phyloP scores from a whole-genome alignment of 2,797 vertebrate genomes.

The Esox lucius region DNA sequence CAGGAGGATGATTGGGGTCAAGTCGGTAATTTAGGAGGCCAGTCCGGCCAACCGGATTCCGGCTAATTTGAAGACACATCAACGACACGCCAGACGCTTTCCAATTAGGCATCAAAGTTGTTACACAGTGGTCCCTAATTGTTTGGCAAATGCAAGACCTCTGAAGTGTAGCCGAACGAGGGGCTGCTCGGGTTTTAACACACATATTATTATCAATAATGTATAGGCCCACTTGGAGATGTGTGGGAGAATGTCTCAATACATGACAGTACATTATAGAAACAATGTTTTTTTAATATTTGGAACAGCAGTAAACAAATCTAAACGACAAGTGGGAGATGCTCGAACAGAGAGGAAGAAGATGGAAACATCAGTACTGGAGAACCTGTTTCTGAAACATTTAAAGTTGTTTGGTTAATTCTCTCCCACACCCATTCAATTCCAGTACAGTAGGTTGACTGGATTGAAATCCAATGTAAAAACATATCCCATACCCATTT shows the following conservation, averaged over 20 bases:
- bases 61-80: constrained; percentile 51
- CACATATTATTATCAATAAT: constrained; percentile 52
- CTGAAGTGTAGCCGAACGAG: constrained; percentile 33
- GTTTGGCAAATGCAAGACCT: constrained; percentile 44
- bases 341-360: constrained; percentile 9
- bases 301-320: background rate
- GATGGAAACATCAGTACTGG: background rate
- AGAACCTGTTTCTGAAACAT: too few species aligned
- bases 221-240: constrained; percentile 43
- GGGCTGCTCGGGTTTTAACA: constrained; percentile 42
- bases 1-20: constrained; percentile 61
- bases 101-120: constrained; percentile 54
- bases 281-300: constrained; percentile 40
- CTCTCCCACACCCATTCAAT: background rate
- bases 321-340: constrained; percentile 7
- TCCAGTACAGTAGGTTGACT: too few species aligned
- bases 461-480: background rate
- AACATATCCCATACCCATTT: background rate
- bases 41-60: constrained; percentile 60
- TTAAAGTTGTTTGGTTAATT: background rate
- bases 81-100: constrained; percentile 56
- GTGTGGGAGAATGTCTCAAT: constrained; percentile 40
- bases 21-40: constrained; percentile 68
- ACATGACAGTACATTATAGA: constrained; percentile 37
- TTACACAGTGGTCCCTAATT: constrained; percentile 46